Base-by-base conservation (phyloP, 1,140 invertebrate species). In the Aplysia californica region DNA sequence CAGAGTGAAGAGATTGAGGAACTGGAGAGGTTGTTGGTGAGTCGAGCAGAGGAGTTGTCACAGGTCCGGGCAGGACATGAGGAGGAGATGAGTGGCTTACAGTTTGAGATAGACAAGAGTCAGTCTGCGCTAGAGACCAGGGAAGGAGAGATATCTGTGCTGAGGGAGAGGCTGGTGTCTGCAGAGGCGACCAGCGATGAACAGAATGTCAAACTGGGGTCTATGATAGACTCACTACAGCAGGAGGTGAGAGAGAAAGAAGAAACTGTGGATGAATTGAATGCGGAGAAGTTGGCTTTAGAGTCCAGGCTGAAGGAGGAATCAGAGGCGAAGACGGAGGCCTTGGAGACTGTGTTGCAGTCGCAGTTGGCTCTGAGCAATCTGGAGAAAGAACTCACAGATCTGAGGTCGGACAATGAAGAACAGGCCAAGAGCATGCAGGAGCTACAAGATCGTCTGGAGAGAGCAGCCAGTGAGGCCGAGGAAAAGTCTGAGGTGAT, bases 91-190 rank as follows among this genome's bases (percentile, higher is more conserved):
- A 31, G 29, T 69, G 67, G 67, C 31, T 55, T 69, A n/a, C 39
- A 69, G 33, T 69, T 50, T 69, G 67, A 69, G 41, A 2, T 69
- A 21, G 67, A 69, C 39, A 69, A 69, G 35, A 26, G 29, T n/a
- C 67, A 50, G 67, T 44, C 38, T 4, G 5, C 35, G 38, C 6
- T 69, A 26, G 41, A 55, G 2, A 50, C 4, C 26, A 50, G 55
- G 23, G 76, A 67, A 6, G 64, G 31, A 20, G 50, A 78, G 38
- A 44, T 78, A 4, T 21, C 35, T 35, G 3, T n/a, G n/a, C 70
- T 78, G 33, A 66, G 65, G 38, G 23, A 21, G 29, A 73, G 36
- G n/a, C 26, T 56, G 41, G 21, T 41, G n/a, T 33, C 18, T 6
- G 36, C 35, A 3, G 3, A 4, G 3, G 10, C 41, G 55, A 26